Conservation (phyloP, 92 coral and sea anemone genomes). For the Epizoanthus ramosus region DNA sequence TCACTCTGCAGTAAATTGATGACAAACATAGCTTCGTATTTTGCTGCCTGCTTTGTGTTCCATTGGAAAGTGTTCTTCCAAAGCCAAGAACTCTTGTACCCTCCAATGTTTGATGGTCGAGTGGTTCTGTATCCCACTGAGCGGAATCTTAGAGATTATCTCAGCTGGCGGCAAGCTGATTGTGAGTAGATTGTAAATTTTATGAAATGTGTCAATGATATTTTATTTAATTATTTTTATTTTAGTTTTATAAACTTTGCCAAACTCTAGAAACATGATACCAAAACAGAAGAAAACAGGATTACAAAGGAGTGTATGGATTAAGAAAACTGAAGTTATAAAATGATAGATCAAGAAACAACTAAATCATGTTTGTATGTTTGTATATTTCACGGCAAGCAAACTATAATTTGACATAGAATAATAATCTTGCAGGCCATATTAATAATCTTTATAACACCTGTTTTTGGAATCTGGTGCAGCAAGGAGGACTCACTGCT, state of each 20-base stretch:
- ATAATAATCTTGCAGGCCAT: constrained; percentile 65
- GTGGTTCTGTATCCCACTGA: constrained; percentile 89
- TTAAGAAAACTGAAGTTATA: too few relatives aligned
- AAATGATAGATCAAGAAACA: constrained; percentile 14
- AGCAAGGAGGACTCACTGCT: constrained; percentile 73
- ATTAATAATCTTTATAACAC: constrained; percentile 97
- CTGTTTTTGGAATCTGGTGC: constrained; percentile 93
- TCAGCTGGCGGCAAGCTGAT: constrained; percentile 99
- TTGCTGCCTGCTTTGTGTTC: constrained; percentile 95
- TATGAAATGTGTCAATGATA: background rate
- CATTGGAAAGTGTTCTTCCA: constrained; percentile 83
- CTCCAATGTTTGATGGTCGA: constrained; percentile 98
- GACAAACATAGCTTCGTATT: constrained; percentile 89
- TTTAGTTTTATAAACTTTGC: background rate
- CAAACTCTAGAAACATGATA: background rate
- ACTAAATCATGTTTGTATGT: background rate
- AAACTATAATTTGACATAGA: background rate
- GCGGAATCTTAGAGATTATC: constrained; percentile 84
- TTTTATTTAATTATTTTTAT: background rate
- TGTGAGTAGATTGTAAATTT: constrained; percentile 58
- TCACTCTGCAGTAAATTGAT: constrained; percentile 76
- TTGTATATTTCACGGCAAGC: too few relatives aligned
- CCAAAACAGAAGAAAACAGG: background rate
- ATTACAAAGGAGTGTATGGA: background rate
- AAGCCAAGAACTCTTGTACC: constrained; percentile 75